Conservation (phyloP, 2,888 invertebrate species). For the Orthosia gracilis region DNA sequence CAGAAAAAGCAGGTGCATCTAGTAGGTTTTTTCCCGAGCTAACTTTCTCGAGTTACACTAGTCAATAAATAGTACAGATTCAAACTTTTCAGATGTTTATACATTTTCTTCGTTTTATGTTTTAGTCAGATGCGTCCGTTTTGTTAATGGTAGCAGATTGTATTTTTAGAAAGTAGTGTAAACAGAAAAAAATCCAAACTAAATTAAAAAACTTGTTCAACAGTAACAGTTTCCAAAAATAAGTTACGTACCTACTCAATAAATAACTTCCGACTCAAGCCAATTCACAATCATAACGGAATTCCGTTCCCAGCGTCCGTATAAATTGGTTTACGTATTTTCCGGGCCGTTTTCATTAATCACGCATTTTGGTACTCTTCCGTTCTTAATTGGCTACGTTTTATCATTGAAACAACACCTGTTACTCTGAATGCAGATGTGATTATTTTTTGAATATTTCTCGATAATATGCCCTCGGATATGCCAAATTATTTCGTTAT, state of each 20-base stretch:
- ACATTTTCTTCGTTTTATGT: not conserved
- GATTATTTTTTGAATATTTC: slow-evolving; percentile 41
- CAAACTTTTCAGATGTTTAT: too few relatives aligned
- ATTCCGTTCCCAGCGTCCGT: slow-evolving; percentile 39
- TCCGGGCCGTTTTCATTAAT: slow-evolving; percentile 57
- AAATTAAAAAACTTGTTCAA: not conserved
- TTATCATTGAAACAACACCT: slow-evolving; percentile 59
- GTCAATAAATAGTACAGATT: too few relatives aligned
- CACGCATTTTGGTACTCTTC: slow-evolving; percentile 49
- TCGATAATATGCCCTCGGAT: not conserved
- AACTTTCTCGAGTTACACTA: too few relatives aligned
- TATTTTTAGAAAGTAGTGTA: not conserved
- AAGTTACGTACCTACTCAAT: not conserved
- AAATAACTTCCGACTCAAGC: slow-evolving; percentile 30
- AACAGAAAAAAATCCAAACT: not conserved
- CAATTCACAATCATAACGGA: slow-evolving; percentile 48
- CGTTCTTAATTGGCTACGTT: slow-evolving; percentile 54
- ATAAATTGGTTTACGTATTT: slow-evolving; percentile 46
- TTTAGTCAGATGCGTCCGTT: not conserved
- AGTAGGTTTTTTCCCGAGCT: too few relatives aligned
- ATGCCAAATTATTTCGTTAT: slow-evolving; percentile 23
- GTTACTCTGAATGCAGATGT: slow-evolving; percentile 55
- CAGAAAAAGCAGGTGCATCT: too few relatives aligned
- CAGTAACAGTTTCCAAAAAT: not conserved
- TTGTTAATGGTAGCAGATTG: not conserved